phyloP scores from a whole-genome alignment of 2,888 invertebrate species.

The Helicoverpa assulta region DNA sequence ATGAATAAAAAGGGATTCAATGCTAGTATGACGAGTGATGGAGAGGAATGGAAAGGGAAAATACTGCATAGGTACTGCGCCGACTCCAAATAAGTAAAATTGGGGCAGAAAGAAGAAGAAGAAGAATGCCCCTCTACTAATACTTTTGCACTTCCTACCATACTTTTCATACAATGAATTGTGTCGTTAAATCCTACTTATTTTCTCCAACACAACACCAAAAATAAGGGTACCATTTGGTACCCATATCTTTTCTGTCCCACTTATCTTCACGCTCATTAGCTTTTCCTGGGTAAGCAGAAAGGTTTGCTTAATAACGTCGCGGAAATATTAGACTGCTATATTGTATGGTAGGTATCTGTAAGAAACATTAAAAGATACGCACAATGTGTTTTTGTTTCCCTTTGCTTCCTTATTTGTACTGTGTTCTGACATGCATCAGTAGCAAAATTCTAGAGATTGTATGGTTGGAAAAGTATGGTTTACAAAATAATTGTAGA shows the following conservation, averaged over 20 bases:
- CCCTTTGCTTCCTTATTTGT: neutral
- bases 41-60: too few species aligned
- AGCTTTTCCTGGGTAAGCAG: constrained; percentile 48
- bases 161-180: too few species aligned
- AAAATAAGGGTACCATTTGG: constrained; percentile 31
- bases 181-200: too few species aligned
- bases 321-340: constrained; percentile 19
- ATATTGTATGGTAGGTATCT: neutral
- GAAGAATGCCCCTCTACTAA: too few species aligned
- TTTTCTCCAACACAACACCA: constrained; percentile 25
- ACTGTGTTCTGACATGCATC: neutral
- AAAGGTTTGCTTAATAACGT: constrained; percentile 39
- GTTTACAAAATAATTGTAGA: too few species aligned
- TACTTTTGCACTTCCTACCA: too few species aligned
- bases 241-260: constrained; percentile 20
- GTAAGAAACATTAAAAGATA: neutral
- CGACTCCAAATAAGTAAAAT: too few species aligned
- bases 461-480: neutral
- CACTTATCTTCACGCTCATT: constrained; percentile 51
- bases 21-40: too few species aligned
- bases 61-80: too few species aligned
- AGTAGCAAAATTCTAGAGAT: neutral
- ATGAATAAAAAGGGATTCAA: too few species aligned
- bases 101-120: too few species aligned
- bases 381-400: neutral